A percentile compares a stretch with the other conserved stretches of the same genome.
These are phyloP conservation scores for Mythimna pallens DNA, from an alignment of 2,888 invertebrate species.

Conservation along the genomic window DNA sequence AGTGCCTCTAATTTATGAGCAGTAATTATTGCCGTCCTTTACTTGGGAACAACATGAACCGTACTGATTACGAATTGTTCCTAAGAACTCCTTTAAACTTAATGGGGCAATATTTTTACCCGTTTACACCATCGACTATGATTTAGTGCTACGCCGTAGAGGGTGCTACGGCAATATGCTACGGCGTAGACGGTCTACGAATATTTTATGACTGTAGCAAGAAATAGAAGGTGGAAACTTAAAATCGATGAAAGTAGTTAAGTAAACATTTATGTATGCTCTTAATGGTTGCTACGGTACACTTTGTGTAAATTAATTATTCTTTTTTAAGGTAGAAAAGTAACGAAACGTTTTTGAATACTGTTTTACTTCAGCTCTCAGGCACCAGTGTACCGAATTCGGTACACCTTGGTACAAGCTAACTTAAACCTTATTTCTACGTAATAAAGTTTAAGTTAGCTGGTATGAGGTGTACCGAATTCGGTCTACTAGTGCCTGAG, in stretches of 20 bases:
- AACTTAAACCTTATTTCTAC: no score
- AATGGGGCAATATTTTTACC: conserved; percentile 68
- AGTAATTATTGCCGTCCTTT: conserved; percentile 75
- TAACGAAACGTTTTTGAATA: not conserved
- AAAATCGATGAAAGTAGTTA: conserved; percentile 13
- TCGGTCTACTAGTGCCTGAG: no score
- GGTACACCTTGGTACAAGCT: no score
- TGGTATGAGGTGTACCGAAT: no score
- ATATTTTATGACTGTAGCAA: conserved; percentile 25
- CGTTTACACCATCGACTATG: conserved; percentile 55
- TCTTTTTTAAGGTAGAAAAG: not conserved
- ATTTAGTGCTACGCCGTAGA: conserved; percentile 56
- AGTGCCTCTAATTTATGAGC: conserved; percentile 72
- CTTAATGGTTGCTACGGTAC: not conserved
- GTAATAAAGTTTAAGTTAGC: no score
- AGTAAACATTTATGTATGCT: conserved; percentile 16
- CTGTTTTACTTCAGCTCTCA: not conserved
- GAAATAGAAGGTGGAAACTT: not conserved
- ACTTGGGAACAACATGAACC: conserved; percentile 65
- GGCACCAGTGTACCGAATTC: no score
- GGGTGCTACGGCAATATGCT: conserved; percentile 42
- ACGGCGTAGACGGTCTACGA: conserved; percentile 47
- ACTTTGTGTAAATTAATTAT: conserved; percentile 10
- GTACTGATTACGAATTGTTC: conserved; percentile 58
- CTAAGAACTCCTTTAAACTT: conserved; percentile 70